These are phyloP conservation scores for Ceyx cyanopectus DNA, from an alignment of 2,113 vertebrate species.

Conservation along the genomic window DNA sequence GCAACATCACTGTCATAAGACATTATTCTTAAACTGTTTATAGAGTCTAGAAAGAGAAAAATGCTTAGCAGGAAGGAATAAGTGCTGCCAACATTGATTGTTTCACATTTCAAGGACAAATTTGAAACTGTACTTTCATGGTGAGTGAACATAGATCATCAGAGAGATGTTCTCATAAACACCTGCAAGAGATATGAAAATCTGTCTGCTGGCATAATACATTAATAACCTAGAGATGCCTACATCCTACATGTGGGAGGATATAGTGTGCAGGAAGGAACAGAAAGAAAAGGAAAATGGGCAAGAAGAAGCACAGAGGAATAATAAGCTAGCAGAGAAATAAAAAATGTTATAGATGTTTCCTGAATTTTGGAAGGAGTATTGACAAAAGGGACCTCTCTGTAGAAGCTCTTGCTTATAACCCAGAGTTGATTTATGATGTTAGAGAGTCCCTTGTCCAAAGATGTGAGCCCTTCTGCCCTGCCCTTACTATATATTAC, in stretches of 20 bases:
- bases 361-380: not conserved
- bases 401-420: not conserved
- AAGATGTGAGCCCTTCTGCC: not conserved
- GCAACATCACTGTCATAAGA: constrained; percentile 31
- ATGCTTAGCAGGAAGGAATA: constrained; percentile 45
- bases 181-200: not conserved
- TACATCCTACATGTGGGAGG: not conserved
- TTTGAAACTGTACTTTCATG: constrained; percentile 34
- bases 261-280: not conserved
- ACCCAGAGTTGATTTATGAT: not conserved
- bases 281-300: not conserved
- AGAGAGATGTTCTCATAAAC: constrained; percentile 25
- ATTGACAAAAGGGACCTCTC: not conserved
- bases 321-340: not conserved
- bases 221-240: not conserved
- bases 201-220: not conserved
- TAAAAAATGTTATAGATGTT: not conserved
- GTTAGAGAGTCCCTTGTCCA: not conserved
- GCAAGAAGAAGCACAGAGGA: not conserved
- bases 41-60: constrained; percentile 33
- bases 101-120: constrained; percentile 63
- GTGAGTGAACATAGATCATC: not conserved
- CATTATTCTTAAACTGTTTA: constrained; percentile 57
- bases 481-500: not conserved
- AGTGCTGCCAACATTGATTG: constrained; percentile 54